Base-by-base conservation (phyloP, 2,797 vertebrate genomes). In the Okamejei kenojei region DNA sequence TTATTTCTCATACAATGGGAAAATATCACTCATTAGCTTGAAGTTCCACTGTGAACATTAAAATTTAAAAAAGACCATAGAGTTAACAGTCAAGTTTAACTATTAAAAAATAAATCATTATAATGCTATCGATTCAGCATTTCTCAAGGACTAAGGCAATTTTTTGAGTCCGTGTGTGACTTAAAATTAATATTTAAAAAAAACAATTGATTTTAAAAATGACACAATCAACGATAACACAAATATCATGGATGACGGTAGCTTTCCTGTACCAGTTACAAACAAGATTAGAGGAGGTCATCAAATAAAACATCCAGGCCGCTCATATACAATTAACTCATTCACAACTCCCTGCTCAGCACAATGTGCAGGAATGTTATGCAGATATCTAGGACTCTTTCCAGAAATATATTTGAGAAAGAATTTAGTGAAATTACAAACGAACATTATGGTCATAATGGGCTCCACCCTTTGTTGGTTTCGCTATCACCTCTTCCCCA, bases 231-330 rank as follows among this genome's bases (percentile, higher is more conserved):
- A 71, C 21, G 74, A 11, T 13, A 29, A 45, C 10, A 26, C 45
- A 92, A 35, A 38, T 92, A 21, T 74, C 68, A 76, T 35, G 21
- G 19, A 68, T 35, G 61, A 19, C 19, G 23, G 84, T 92, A 38
- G 35, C 10, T 74, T 73, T 8, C 90, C 71, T 58, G 90, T 92
- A 92, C 90, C 90, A 74, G 71, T 38, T n/a, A 54, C 71, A 76
- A 54, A 11, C 26, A 92, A 54, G 74, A 76, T 92, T 76, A 92
- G 76, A 92, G 35, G 7, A 76, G 38, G 71, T 92, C 90, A 76
- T 92, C 76, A 91, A 92, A 92, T 29, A 58, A 11, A 92, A 38
- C 45, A 29, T 76, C 11, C 35, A 58, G 45, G 21, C 26, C 45
- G 76, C 38, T 23, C 61, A 35, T 17, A 68, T 17, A 11, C 65